These are phyloP conservation scores for Sarcophaga carnaria DNA, from an alignment of 2,888 invertebrate species.

Conservation along the genomic window DNA sequence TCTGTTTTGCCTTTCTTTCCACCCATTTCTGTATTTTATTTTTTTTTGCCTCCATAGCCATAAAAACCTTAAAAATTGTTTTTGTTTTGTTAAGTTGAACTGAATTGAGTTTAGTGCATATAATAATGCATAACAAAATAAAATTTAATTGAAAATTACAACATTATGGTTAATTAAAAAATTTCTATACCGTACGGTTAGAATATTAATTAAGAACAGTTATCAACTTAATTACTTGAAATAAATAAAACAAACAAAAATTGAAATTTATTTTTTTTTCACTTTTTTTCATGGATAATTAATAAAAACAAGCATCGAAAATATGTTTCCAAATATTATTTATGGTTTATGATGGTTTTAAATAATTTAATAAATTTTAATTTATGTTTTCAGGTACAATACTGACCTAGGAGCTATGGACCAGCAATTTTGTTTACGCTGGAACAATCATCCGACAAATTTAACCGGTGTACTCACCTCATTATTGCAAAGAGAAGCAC, in stretches of 20 bases:
- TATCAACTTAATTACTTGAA: conserved; percentile 39
- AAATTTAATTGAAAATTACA: conserved; percentile 46
- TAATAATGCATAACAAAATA: not conserved
- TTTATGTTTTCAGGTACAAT: conserved; percentile 79
- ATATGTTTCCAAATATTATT: conserved; percentile 34
- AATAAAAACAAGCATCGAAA: conserved; percentile 15
- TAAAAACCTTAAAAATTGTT: not conserved
- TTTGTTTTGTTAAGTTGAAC: not conserved
- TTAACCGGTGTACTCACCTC: conserved; percentile 94
- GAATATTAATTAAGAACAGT: conserved; percentile 55
- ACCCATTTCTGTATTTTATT: too few relatives aligned
- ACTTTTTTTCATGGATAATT: too few relatives aligned
- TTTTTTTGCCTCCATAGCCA: not conserved
- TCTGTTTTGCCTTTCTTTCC: not conserved
- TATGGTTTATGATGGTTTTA: conserved; percentile 19
- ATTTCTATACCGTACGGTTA: conserved; percentile 10
- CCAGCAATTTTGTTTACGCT: conserved; percentile 94
- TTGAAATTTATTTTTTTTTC: not conserved
- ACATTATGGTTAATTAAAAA: conserved; percentile 57
- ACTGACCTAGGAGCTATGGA: conserved; percentile 85
- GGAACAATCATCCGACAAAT: conserved; percentile 96
- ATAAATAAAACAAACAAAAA: not conserved
- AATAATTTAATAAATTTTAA: not conserved
- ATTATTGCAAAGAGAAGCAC: conserved; percentile 92
- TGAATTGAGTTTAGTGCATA: not conserved